Base-by-base conservation (phyloP, 1,140 invertebrate genomes). In the Aricia agestis region DNA sequence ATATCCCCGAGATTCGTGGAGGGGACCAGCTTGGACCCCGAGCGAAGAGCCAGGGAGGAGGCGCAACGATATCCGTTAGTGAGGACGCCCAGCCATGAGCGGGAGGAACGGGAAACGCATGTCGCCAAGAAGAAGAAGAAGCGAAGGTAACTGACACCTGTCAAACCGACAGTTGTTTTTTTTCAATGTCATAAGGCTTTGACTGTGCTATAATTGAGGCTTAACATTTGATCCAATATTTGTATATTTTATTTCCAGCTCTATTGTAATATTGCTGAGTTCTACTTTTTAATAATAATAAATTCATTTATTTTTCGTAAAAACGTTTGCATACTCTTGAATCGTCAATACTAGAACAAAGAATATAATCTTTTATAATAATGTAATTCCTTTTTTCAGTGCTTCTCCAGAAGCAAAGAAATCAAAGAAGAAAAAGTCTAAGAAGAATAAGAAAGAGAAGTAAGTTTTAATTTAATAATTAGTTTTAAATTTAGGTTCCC, bases 1-100 rank as follows among this genome's bases (percentile, higher is more conserved):
- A 98, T 99, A 75, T 97, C 97, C 32, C 96, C 97, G 74, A 95
- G 96, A 81, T 99, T 98, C 92, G 96, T 98, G 13, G 98, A 99
- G 89, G 98, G 98, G 31, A 96, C 96, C 80, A 98, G 97, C 80
- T 94, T 99, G 85, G 98, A 99, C 92, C 95, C 96, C 11, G 95
- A 97, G 83, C 93, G 97, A 94, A 94, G 74, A 89, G 88, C 93
- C 87, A 79, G 94, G 72, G 90, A 94, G 77, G 87, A 94, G 69
- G 92, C 91, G 19, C 85, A 92, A 72, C 88, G 92, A 42, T 96
- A 96, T 85, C 93, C 94, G 17, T 84, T 95, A 66, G 93, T 95
- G 61, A 92, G 93, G 45, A 95, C 94, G n/a, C 95, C 95, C 13
- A 89, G 84, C 73, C 82, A 86, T 15, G 91, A 92, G 70, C 73